These are phyloP conservation scores for Melitaea athalia DNA, from an alignment of 2,888 invertebrate genomes.

Conservation along the genomic window DNA sequence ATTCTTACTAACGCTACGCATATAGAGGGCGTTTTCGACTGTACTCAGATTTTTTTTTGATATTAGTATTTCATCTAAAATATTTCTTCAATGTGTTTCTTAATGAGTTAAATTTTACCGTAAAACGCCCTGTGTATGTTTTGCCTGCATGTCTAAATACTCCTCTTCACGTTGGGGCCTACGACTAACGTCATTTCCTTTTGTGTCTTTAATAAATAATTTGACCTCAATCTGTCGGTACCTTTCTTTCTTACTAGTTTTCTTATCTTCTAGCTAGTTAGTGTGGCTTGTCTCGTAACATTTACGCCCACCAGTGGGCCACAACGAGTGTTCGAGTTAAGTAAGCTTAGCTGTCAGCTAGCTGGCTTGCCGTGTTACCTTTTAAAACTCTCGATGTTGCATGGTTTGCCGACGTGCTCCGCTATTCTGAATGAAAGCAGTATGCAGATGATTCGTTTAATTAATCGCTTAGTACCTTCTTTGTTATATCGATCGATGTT, in stretches of 20 bases:
- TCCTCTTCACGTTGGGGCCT: slow-evolving; percentile 15
- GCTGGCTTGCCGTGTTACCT: slow-evolving; percentile 7
- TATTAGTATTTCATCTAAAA: too few relatives aligned
- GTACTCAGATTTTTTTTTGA: too few relatives aligned
- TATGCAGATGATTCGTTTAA: slow-evolving; percentile 28
- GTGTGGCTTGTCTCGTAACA: slow-evolving; percentile 4
- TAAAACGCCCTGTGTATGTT: slow-evolving; percentile 16
- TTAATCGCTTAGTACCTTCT: slow-evolving; percentile 14
- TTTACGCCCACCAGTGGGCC: not conserved
- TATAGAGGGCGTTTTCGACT: not conserved
- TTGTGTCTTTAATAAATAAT: not conserved
- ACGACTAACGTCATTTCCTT: slow-evolving; percentile 14
- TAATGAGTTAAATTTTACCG: not conserved
- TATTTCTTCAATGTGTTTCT: not conserved
- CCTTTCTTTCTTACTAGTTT: slow-evolving; percentile 3
- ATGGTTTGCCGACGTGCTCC: slow-evolving; percentile 20
- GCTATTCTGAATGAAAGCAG: slow-evolving; percentile 26
- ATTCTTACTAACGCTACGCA: slow-evolving; percentile 3
- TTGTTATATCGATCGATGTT: slow-evolving; percentile 11
- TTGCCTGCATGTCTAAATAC: slow-evolving; percentile 12
- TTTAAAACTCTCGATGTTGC: slow-evolving; percentile 12
- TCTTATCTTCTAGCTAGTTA: slow-evolving; percentile 6
- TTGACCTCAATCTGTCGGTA: slow-evolving; percentile 17
- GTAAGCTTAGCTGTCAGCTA: slow-evolving; percentile 1
- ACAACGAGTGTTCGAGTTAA: not conserved